Evolutionary conservation across 2,888 invertebrate genomes (phyloP), one percentile per base, ranked within the genome.

Genomic region (Eretmocerus hayati): DNA sequence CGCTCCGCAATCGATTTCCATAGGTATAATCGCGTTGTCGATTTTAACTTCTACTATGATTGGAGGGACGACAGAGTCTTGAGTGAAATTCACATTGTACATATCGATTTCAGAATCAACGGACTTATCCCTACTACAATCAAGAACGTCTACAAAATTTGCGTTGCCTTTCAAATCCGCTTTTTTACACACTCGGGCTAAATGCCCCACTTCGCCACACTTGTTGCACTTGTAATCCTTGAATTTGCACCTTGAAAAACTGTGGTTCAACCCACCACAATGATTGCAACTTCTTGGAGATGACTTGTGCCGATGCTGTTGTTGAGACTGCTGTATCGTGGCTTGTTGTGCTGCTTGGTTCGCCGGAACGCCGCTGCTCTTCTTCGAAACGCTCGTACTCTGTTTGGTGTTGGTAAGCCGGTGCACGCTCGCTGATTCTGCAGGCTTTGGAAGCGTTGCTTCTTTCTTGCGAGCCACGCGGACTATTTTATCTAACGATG

Each of bases 391-490:
- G 11, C 9, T 2, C 45, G n/a, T 36, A 38, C 9, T 44, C 33
- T 18, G 46, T 42, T 13, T 48, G 42, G 1, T 42, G 35, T 22
- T 46, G 4, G 31, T 31, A 4, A 31, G n/a, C 31, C 15, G 13
- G 31, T 31, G 13, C 15, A 31, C 15, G 31, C 6, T 31, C n/a
- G 13, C 15, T 3, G n/a, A n/a, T n/a, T 31, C 31, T 4, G 13
- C 15, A 4, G 15, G 15, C 13, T n/a, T n/a, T 6, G n/a, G n/a
- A 42, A 56, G 36, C 16, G 53, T 45, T 5, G 50, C 56, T 45
- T 56, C 54, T 32, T 58, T 56, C n/a, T 48, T 52, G 20, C 51
- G 41, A 16, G 54, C 54, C n/a, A 23, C 38, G 19, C 56, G 56
- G 11, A 54, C 38, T 19, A 58, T 37, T 5, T 39, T 18, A 4